Conservation (phyloP, 2,113 vertebrate species). For the Pseudonaja textilis region DNA sequence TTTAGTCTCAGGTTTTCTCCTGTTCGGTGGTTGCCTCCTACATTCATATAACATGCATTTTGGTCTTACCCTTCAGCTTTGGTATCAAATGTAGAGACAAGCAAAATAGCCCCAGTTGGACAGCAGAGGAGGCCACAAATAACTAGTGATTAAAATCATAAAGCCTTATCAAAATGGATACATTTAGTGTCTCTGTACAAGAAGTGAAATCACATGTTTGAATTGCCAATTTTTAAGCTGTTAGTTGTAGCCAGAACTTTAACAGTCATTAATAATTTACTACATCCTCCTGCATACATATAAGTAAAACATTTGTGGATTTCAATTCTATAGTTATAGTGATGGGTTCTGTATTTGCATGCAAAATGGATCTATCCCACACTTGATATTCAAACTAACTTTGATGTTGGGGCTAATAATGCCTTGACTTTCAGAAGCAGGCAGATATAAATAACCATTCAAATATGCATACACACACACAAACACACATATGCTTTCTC, state of each 20-base stretch:
- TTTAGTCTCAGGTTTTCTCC: slow-evolving; percentile 8
- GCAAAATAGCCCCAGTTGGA: not conserved
- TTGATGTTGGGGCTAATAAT: not conserved
- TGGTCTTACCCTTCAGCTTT: not conserved
- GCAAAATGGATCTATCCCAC: not conserved
- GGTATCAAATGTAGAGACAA: not conserved
- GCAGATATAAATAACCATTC: not conserved
- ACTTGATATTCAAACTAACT: not conserved
- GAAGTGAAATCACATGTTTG: not conserved
- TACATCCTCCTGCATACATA: not conserved
- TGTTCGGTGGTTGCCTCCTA: not conserved
- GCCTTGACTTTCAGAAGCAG: not conserved
- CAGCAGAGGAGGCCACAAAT: not conserved
- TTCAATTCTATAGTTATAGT: not conserved
- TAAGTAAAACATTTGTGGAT: too few relatives aligned
- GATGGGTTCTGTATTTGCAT: not conserved
- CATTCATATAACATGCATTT: slow-evolving; percentile 16
- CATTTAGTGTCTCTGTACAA: not conserved
- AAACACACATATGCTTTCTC: not conserved
- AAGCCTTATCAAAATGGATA: not conserved
- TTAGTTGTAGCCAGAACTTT: not conserved
- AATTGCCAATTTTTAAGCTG: not conserved
- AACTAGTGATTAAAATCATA: not conserved
- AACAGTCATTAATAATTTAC: not conserved
- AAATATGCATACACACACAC: not conserved